Conservation (phyloP, 2,113 vertebrate genomes). For the Bettongia penicillata region DNA sequence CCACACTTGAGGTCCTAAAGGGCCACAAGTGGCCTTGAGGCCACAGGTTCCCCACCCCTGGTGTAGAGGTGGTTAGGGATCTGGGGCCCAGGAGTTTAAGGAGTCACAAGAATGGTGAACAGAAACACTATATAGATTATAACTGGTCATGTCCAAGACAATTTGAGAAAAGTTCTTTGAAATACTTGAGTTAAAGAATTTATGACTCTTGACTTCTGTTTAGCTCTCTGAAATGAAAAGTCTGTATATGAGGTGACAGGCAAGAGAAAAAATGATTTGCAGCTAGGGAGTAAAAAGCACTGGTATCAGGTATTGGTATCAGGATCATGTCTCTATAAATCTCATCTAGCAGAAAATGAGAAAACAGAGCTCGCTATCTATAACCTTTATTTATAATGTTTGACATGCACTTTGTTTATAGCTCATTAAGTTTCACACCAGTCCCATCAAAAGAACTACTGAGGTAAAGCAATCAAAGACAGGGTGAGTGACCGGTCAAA, state of each 20-base stretch:
- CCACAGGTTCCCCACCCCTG: too few relatives aligned
- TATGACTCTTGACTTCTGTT: background rate
- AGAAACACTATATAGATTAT: background rate
- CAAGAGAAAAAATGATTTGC: constrained; percentile 20
- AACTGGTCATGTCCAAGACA: background rate
- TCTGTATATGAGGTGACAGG: background rate
- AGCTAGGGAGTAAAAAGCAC: background rate
- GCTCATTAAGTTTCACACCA: constrained; percentile 16
- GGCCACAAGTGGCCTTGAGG: too few relatives aligned
- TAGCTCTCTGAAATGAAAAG: background rate
- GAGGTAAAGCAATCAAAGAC: background rate
- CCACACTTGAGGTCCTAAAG: too few relatives aligned
- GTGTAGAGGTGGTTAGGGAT: background rate
- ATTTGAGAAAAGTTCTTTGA: background rate
- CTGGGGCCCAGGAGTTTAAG: background rate
- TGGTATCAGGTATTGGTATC: constrained; percentile 15
- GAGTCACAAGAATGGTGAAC: background rate
- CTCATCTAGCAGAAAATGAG: constrained; percentile 5
- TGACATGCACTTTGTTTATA: constrained; percentile 5
- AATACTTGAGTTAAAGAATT: background rate
- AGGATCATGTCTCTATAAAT: constrained; percentile 24
- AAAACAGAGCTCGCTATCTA: constrained; percentile 2
- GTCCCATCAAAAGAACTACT: background rate
- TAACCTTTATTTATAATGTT: constrained; percentile 20
- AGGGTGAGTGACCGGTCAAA: background rate